Percentiles rank a stretch among this genome's conserved stretches.
phyloP scores from a whole-genome alignment of 2,888 invertebrate species.

The Callyntrura guangdongensis region DNA sequence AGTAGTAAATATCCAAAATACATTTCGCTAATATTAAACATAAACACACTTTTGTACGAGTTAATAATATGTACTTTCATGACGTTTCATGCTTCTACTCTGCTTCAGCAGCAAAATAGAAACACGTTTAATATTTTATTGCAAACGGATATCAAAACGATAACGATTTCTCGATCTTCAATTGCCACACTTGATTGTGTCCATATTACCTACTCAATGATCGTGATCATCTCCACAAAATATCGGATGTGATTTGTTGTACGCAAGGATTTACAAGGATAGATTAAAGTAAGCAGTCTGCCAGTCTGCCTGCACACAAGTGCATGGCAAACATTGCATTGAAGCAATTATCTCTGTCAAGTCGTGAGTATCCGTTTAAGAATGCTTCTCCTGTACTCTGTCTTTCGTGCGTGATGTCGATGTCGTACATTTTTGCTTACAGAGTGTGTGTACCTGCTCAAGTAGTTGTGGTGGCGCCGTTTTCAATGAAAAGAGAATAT shows the following conservation, averaged over 20 bases:
- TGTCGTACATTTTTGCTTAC: background rate
- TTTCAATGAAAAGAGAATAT: background rate
- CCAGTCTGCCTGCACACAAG: background rate
- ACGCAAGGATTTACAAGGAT: background rate
- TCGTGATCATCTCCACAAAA: background rate
- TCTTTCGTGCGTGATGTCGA: slow-evolving; percentile 12
- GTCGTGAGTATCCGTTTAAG: slow-evolving; percentile 39
- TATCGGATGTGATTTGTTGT: slow-evolving; percentile 26
- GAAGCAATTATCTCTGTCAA: slow-evolving; percentile 38
- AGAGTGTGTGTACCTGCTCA: background rate
- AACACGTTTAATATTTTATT: slow-evolving; percentile 4
- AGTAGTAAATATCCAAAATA: too few species aligned
- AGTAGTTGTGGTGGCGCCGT: background rate
- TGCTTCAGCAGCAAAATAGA: background rate
- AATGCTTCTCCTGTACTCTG: background rate
- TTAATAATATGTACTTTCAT: background rate
- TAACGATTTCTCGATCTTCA: background rate
- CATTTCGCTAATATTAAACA: too few species aligned
- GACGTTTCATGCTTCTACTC: too few species aligned
- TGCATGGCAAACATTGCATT: slow-evolving; percentile 26
- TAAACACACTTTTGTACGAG: background rate
- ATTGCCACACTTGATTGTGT: background rate
- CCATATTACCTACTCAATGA: background rate
- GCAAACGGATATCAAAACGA: background rate
- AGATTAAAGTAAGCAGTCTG: slow-evolving; percentile 33